Evolutionary conservation across 2,888 invertebrate species (phyloP).

Genomic region (Nemotelus nigrinus): DNA sequence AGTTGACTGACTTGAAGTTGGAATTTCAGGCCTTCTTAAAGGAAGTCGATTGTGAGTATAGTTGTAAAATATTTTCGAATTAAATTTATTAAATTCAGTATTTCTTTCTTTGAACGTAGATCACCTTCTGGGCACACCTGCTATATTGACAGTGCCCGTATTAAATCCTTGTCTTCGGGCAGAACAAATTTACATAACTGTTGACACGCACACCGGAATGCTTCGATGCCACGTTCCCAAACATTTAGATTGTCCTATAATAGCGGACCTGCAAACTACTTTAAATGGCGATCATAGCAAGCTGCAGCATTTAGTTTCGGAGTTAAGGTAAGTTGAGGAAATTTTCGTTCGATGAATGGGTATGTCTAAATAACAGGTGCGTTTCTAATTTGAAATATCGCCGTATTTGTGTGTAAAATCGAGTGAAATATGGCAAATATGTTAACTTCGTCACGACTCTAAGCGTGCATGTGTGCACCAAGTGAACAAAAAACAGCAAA

Average conservation of each 20-base stretch:
- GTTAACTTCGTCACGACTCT: no score
- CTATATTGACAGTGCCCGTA: slow-evolving; percentile 90
- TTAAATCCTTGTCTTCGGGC: slow-evolving; percentile 90
- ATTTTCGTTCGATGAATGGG: background rate
- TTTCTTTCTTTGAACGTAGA: slow-evolving; percentile 66
- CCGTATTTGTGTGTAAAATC: no score
- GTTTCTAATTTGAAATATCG: no score
- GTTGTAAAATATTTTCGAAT: background rate
- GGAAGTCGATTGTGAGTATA: slow-evolving; percentile 75
- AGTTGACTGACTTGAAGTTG: slow-evolving; percentile 83
- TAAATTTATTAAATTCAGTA: background rate
- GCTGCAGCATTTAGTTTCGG: slow-evolving; percentile 74
- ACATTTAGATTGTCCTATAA: slow-evolving; percentile 81
- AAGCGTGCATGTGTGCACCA: no score
- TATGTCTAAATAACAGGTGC: no score
- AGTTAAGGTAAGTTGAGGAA: slow-evolving; percentile 65
- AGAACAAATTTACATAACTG: slow-evolving; percentile 90
- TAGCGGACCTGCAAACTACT: slow-evolving; percentile 82
- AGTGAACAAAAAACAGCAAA: no score
- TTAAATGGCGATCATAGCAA: slow-evolving; percentile 79
- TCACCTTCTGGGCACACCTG: slow-evolving; percentile 90
- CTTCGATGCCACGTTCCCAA: slow-evolving; percentile 92
- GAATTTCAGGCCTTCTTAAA: slow-evolving; percentile 68
- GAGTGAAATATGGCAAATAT: no score
- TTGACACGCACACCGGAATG: slow-evolving; percentile 94